Base-by-base conservation (phyloP, 2,113 vertebrate species). In the Alaudala cheleensis region DNA sequence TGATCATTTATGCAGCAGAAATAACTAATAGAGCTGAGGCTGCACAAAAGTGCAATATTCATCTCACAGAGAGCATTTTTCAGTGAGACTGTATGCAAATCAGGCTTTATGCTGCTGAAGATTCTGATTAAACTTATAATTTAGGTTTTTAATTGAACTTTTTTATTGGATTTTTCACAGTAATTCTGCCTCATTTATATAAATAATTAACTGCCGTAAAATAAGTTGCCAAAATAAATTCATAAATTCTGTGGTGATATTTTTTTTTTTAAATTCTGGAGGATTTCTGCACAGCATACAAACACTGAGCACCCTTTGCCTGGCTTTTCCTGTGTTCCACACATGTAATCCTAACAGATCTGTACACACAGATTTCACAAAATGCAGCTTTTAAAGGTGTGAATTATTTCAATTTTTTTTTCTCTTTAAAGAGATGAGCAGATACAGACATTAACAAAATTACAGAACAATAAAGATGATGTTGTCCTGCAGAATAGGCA, bases 121-220 rank as follows among this genome's bases (percentile, higher is more conserved):
- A 88, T 81, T 92, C 95, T 16, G 64, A 97, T 97, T 95, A 97
- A 96, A 92, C 74, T 61, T 97, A 84, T 96, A 97, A 96, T 97
- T 97, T 95, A 97, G 73, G 78, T n/a, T 85, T 96, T 97, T 97
- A 97, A 97, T 97, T 97, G 86, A 97, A 96, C 77, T 91, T 96
- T 97, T 95, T 96, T 72, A 97, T 96, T 96, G 72, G 67, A 62
- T 90, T 97, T 96, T 95, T 95, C 77, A 93, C 57, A 96, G 94
- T 96, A 96, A 95, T 96, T 97, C 91, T 97, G 57, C 81, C 81
- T 93, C 81, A 95, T 93, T 49, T 95, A 86, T 96, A 92, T 95
- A 85, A 95, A 90, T 92, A 97, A 97, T 97, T 97, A 97, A 96
- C 77, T 91, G 79, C 71, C 67, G 58, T 81, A 96, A 97, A 93